Evolutionary conservation across 2,888 invertebrate genomes (phyloP).

Genomic region (Tupiocoris notatus): DNA sequence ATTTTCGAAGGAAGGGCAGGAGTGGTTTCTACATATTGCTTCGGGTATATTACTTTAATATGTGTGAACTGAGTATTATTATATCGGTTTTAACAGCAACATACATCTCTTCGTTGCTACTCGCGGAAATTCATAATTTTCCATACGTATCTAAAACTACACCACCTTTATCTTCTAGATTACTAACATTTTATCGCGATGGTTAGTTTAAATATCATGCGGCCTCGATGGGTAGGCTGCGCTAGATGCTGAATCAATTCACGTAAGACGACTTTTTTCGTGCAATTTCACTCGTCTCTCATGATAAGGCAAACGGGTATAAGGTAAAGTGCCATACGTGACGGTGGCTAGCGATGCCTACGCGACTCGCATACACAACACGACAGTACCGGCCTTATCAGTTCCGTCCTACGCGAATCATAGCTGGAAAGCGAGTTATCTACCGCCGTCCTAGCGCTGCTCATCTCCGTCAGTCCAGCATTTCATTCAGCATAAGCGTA

Average conservation of each 20-base stretch:
- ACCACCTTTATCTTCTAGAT: too few relatives aligned
- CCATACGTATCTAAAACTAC: too few relatives aligned
- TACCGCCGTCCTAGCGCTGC: background rate
- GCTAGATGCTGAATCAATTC: background rate
- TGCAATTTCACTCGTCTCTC: background rate
- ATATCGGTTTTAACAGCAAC: too few relatives aligned
- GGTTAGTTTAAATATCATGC: too few relatives aligned
- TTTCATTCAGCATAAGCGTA: background rate
- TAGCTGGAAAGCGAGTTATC: background rate
- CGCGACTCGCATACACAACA: background rate
- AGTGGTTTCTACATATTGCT: too few relatives aligned
- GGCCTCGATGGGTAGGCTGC: too few relatives aligned
- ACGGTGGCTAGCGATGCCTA: background rate
- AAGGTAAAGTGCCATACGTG: background rate
- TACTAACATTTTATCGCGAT: too few relatives aligned
- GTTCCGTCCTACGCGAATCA: background rate
- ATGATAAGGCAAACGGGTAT: background rate
- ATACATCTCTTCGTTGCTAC: too few relatives aligned
- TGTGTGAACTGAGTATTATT: too few relatives aligned
- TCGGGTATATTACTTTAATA: too few relatives aligned
- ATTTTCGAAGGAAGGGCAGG: too few relatives aligned
- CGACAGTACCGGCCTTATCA: background rate
- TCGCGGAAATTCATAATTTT: too few relatives aligned
- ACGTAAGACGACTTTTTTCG: background rate
- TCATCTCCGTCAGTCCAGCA: background rate